Base-by-base conservation (phyloP, 2,797 vertebrate genomes). In the Melanotaenia trifasciata region DNA sequence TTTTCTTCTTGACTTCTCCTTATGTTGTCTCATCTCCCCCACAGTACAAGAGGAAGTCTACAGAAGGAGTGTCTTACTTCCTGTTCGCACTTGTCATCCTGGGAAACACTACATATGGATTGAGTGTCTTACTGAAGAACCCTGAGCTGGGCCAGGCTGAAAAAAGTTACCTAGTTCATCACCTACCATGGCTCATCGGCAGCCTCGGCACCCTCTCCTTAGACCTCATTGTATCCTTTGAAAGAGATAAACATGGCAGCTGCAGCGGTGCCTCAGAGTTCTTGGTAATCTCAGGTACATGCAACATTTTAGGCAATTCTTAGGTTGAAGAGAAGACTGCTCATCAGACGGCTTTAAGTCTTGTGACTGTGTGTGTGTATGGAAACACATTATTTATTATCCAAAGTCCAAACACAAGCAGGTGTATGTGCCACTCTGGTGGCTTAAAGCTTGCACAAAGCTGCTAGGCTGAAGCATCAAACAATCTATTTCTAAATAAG, bases 111-210 rank as follows among this genome's bases (percentile, higher is more conserved):
- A 90, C 94, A 0, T 99, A 99, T 0, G 98, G 98, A 2, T 67
- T 96, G 75, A 98, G 97, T 0, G 94, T 99, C 68, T 88, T 99
- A 2, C 81, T 98, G 79, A 99, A 99, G 87, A 97, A 97, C 89
- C 98, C 98, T 0, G 96, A 97, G 0, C 50, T 1, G 0, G 95
- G 94, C 13, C 93, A 97, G 68, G 81, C 89, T 0, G 94, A 97
- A 78, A 89, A 63, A 0, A 95, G 93, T 90, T 98, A 98, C 73
- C 0, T 98, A 4, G 20, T 98, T 71, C 97, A 96, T 79, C 98
- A 99, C 89, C 87, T 99, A 51, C 98, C 98, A 40, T 99, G 98
- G 98, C 95, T 99, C 16, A 87, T 99, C 6, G 98, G 98, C 88
- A 99, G 97, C 89, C 94, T 99, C 28, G 98, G 98, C 0, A 97